Conservation (phyloP, 2,113 vertebrate species). For the Ctenomys sociabilis region DNA sequence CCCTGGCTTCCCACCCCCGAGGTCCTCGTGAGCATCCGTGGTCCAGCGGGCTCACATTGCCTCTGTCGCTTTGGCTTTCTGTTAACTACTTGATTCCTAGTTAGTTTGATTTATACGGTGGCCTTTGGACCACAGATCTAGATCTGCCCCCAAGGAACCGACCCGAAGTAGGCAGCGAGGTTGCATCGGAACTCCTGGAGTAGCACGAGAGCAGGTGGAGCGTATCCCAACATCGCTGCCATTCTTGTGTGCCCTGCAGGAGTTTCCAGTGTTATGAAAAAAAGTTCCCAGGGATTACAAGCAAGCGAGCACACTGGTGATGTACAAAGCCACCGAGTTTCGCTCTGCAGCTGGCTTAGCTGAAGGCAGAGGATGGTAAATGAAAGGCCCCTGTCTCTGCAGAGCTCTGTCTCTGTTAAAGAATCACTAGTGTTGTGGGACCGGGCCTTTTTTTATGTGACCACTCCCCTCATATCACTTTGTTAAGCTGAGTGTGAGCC, state of each 20-base stretch:
- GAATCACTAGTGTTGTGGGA: not conserved
- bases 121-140: not conserved
- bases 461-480: not conserved
- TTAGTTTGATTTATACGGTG: not conserved
- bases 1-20: not conserved
- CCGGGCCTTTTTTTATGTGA: not conserved
- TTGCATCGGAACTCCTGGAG: not conserved
- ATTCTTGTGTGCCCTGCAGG: not conserved
- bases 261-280: not conserved
- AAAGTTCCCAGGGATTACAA: not conserved
- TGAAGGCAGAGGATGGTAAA: not conserved
- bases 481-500: not conserved
- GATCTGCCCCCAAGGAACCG: not conserved
- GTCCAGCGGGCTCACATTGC: not conserved
- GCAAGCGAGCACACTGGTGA: not conserved
- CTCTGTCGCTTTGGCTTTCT: not conserved
- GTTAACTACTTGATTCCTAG: not conserved
- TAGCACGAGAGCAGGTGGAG: not conserved
- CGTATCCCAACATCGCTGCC: not conserved
- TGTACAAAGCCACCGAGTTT: fast-evolving
- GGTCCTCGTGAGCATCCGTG: not conserved
- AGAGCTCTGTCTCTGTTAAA: not conserved
- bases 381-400: not conserved
- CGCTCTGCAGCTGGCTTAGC: not conserved
- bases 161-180: not conserved